phyloP scores from a whole-genome alignment of 2,888 invertebrate species.

The Hypsopygia costalis region DNA sequence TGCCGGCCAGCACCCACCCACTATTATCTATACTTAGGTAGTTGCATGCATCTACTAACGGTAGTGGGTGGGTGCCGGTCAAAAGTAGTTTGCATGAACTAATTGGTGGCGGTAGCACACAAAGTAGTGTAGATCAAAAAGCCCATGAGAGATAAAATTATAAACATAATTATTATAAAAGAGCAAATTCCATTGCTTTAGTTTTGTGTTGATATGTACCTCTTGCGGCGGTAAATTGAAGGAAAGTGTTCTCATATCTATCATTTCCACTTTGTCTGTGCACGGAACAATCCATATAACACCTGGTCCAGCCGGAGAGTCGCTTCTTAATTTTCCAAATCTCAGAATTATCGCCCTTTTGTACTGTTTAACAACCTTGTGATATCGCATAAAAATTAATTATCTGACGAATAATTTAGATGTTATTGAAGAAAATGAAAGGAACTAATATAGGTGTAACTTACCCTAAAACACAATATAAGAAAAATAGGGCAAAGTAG shows the following conservation, averaged over 20 bases:
- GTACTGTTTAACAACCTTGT: conserved; percentile 71
- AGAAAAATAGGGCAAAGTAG: conserved; percentile 39
- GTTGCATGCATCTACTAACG: no score
- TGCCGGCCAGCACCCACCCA: no score
- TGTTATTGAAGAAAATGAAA: no score
- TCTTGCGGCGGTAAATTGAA: conserved; percentile 97
- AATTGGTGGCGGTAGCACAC: no score
- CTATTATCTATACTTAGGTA: no score
- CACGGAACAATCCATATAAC: conserved; percentile 95
- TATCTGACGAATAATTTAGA: neutral
- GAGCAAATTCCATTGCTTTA: no score
- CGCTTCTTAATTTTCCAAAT: conserved; percentile 69
- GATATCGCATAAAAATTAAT: conserved; percentile 3
- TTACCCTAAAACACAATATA: conserved; percentile 39
- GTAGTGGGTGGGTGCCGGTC: no score
- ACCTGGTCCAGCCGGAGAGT: conserved; percentile 83
- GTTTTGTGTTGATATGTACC: conserved; percentile 77
- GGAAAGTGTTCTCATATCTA: conserved; percentile 93
- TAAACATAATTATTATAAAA: no score
- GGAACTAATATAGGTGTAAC: no score
- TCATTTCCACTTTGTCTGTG: conserved; percentile 90
- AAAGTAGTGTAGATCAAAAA: no score
- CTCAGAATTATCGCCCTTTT: conserved; percentile 77
- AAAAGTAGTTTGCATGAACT: no score
- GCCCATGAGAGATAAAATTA: no score